Evolutionary conservation across 2,797 vertebrate genomes (phyloP).

Genomic region (Toxotes lorentzi): DNA sequence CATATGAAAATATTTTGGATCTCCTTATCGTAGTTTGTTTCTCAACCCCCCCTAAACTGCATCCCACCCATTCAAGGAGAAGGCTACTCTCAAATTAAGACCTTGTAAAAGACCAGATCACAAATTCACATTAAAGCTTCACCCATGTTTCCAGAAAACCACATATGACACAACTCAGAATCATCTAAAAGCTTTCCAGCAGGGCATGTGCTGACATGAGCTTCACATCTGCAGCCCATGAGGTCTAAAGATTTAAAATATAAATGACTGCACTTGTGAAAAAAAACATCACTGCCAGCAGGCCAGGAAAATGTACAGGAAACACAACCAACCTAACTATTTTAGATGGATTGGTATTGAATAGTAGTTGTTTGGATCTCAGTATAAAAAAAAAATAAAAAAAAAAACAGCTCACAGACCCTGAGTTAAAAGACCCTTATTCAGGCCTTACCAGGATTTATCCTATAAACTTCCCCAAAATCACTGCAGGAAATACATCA

Average conservation of each 20-base stretch:
- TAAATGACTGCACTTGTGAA: slow-evolving; percentile 26
- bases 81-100: slow-evolving; percentile 45
- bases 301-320: slow-evolving; percentile 22
- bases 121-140: slow-evolving; percentile 50
- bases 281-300: slow-evolving; percentile 15
- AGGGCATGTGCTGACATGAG: slow-evolving; percentile 57
- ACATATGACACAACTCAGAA: slow-evolving; percentile 45
- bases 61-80: slow-evolving; percentile 32
- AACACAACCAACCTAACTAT: slow-evolving; percentile 11
- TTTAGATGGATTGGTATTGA: slow-evolving; percentile 3
- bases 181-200: slow-evolving; percentile 39
- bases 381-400: neutral
- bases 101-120: slow-evolving; percentile 45
- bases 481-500: slow-evolving; percentile 59
- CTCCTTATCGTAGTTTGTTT: slow-evolving; percentile 4
- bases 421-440: neutral
- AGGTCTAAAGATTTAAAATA: slow-evolving; percentile 34
- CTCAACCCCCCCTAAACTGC: neutral
- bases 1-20: slow-evolving; percentile 5
- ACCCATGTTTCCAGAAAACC: slow-evolving; percentile 43
- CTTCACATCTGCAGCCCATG: slow-evolving; percentile 54
- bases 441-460: slow-evolving; percentile 47
- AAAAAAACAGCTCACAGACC: neutral
- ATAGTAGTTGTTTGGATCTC: neutral
- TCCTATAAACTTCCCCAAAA: slow-evolving; percentile 69